phyloP scores from a whole-genome alignment of 2,797 vertebrate species.

The Neosilurus mollespiculum region DNA sequence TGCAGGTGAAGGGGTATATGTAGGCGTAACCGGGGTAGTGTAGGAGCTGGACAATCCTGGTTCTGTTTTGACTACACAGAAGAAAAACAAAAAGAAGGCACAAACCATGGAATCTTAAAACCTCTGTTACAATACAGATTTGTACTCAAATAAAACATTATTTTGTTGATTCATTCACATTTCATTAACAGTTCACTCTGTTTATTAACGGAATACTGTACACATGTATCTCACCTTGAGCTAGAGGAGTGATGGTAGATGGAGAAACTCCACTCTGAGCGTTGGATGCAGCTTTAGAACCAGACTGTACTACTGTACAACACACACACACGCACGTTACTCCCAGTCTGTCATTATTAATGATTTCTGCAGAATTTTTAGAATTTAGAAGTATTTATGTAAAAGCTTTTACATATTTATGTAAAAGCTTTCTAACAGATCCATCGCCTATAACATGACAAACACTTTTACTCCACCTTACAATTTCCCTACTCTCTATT shows the following conservation, averaged over 20 bases:
- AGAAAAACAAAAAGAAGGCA: background rate
- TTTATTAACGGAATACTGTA: background rate
- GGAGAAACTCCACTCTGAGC: constrained; percentile 59
- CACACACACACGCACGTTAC: constrained; percentile 7
- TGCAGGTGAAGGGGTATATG: constrained; percentile 61
- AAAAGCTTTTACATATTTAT: background rate
- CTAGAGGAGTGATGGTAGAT: constrained; percentile 60
- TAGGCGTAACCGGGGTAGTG: constrained; percentile 59
- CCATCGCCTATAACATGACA: background rate
- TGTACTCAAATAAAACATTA: background rate
- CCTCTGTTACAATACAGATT: background rate
- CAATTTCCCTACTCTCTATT: constrained; percentile 14
- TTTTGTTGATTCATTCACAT: background rate
- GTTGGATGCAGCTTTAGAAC: constrained; percentile 78
- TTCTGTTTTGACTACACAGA: constrained; percentile 89
- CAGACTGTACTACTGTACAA: constrained; percentile 76
- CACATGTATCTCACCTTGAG: constrained; percentile 47
- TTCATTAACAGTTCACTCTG: background rate
- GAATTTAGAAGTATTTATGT: background rate
- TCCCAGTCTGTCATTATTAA: background rate
- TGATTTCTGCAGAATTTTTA: background rate
- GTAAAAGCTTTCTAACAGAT: background rate
- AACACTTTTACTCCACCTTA: background rate
- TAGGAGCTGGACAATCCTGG: constrained; percentile 75
- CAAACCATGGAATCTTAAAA: background rate